Base-by-base conservation (phyloP, 2,888 invertebrate genomes). In the Scaptomyza caliginosa region DNA sequence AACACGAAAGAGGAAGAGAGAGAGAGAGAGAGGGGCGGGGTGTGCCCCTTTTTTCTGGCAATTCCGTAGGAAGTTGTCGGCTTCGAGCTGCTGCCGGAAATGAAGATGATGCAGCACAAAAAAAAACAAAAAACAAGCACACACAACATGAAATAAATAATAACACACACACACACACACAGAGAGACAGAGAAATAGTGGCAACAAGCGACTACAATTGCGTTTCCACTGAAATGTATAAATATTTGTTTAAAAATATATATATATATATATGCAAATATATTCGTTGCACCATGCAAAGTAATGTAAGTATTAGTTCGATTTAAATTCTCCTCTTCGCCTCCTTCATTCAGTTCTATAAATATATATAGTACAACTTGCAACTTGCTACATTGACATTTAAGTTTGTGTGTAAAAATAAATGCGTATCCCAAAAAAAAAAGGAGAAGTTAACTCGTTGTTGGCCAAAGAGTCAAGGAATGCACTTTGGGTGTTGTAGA, bases 91-190 rank as follows among this genome's bases (percentile, higher is more conserved):
- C 59, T 68, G 79, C 86, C 87, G 88, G 84, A 85, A 85, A 85
- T 85, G 88, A 85, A 88, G 86, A 85, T 85, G 88, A 88, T 85
- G 82, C 82, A 84, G 85, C 84, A 84, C 75, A 84, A 88, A 84
- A 17, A 40, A 40, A 13, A 39, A 39, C 19, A 21, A 7, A 2
- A 3, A 23, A 4, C n/a, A n/a, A n/a, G n/a, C n/a, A 19, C 11
- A n/a, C 11, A 39, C 11, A 39, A 85, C 80, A 79, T 62, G 67
- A 86, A 86, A 80, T 86, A 81, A 83, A 86, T 80, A 86, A 69
- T 45, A 56, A 10, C 13, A 13, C 30, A 7, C 21, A 21, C 21
- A 21, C 21, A 21, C 21, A 21, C 21, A 21, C 21, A 21, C 21
- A 21, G 19, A 21, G 13, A 30, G 16, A 11, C 1, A 28, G 5